Percentiles rank a stretch among this genome's conserved stretches.
Evolutionary conservation across 2,113 vertebrate genomes (phyloP).

Genomic region (Acinonyx jubatus): DNA sequence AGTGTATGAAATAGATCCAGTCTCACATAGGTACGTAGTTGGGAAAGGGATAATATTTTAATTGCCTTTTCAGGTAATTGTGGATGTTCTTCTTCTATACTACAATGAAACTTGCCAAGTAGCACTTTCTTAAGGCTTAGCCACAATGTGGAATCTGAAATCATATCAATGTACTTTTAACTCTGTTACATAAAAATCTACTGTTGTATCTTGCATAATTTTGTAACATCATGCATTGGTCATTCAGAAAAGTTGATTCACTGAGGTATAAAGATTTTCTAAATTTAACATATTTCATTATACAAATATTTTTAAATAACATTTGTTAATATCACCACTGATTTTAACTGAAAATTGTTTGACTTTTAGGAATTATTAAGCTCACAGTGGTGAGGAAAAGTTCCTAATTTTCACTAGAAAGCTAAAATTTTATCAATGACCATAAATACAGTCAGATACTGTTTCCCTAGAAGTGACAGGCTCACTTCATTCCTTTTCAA

Average conservation of each 20-base stretch:
- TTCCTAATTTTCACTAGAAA: not conserved
- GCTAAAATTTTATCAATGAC: not conserved
- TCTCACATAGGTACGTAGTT: not conserved
- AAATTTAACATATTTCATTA: not conserved
- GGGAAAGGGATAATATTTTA: not conserved
- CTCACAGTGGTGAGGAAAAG: not conserved
- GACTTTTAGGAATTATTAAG: not conserved
- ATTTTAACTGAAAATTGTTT: not conserved
- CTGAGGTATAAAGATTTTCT: not conserved
- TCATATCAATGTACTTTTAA: not conserved
- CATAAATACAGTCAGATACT: not conserved
- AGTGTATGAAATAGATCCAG: not conserved
- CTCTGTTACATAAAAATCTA: not conserved
- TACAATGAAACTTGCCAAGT: not conserved
- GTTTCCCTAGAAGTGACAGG: not conserved
- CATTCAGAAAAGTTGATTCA: not conserved
- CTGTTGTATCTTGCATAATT: not conserved
- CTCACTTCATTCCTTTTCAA: not conserved
- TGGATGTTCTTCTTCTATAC: not conserved
- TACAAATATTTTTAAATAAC: not conserved
- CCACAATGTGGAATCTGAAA: not conserved
- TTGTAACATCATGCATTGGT: not conserved
- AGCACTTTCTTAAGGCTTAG: not conserved
- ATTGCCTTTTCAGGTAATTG: not conserved
- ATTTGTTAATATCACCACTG: not conserved